Percentiles rank a stretch among this genome's conserved stretches.
Evolutionary conservation across 2,888 invertebrate genomes (phyloP).

Genomic region (Myopa tessellatipennis): DNA sequence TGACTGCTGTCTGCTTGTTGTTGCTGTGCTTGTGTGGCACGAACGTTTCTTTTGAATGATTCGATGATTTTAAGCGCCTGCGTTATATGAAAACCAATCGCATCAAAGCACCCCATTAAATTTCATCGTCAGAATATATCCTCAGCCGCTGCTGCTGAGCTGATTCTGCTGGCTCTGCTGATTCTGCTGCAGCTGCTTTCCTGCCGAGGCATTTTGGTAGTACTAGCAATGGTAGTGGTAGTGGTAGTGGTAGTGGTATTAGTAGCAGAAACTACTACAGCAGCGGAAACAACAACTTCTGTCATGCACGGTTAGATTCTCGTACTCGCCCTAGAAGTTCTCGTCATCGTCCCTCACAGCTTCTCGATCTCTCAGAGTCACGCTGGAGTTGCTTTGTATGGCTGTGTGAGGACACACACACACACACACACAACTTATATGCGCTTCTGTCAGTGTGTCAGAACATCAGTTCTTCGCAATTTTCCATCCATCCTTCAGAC

Average conservation of each 20-base stretch:
- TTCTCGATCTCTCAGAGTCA: background rate
- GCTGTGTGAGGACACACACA: background rate
- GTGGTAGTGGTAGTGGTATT: background rate
- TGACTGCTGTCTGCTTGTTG: conserved; percentile 41
- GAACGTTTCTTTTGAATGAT: conserved; percentile 67
- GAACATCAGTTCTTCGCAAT: background rate
- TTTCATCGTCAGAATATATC: conserved; percentile 66
- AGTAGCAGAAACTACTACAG: background rate
- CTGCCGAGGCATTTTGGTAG: too few species aligned
- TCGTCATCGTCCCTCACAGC: conserved; percentile 16
- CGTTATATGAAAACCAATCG: conserved; percentile 70
- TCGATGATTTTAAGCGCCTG: conserved; percentile 70
- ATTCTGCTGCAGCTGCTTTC: background rate
- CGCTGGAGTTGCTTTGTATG: too few species aligned
- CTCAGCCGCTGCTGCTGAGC: conserved; percentile 42
- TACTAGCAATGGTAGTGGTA: background rate
- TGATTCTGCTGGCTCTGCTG: background rate
- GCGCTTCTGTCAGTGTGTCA: conserved; percentile 18
- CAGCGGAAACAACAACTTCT: background rate
- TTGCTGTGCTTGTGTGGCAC: conserved; percentile 50
- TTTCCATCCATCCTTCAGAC: conserved; percentile 1
- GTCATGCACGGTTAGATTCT: background rate
- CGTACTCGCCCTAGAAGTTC: background rate
- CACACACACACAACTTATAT: background rate
- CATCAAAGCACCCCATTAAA: conserved; percentile 70